Evolutionary conservation across 2,888 invertebrate genomes (phyloP).

Genomic region (Thymelicus sylvestris): DNA sequence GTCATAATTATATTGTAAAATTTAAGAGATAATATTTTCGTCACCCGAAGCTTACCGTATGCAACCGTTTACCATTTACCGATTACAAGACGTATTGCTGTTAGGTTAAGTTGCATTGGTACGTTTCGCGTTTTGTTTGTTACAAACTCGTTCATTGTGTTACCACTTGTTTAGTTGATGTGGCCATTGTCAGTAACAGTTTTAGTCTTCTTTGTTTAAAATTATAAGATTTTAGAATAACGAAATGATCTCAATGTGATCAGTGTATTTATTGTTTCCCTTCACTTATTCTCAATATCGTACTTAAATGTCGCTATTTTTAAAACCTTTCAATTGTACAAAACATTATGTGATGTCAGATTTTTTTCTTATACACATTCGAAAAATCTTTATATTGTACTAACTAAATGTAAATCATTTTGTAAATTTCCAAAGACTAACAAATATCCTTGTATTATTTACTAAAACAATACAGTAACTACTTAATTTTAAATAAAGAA

Average conservation of each 20-base stretch:
- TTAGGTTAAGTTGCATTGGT: conserved; percentile 55
- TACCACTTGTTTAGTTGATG: conserved; percentile 71
- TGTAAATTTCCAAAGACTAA: conserved; percentile 3
- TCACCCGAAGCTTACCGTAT: conserved; percentile 52
- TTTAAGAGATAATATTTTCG: conserved; percentile 44
- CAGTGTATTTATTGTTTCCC: conserved; percentile 82
- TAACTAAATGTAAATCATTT: conserved; percentile 4
- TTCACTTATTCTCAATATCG: conserved; percentile 75
- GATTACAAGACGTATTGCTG: conserved; percentile 30
- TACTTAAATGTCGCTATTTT: conserved; percentile 65
- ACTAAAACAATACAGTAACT: conserved; percentile 2
- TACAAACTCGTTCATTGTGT: conserved; percentile 69
- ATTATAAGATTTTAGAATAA: conserved; percentile 75
- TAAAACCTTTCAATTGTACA: conserved; percentile 31
- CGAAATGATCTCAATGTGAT: conserved; percentile 82
- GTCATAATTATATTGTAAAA: conserved; percentile 44
- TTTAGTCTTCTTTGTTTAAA: conserved; percentile 63
- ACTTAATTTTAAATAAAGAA: conserved; percentile 25
- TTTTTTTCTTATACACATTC: conserved; percentile 30
- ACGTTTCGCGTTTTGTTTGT: conserved; percentile 55
- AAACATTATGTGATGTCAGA: conserved; percentile 32
- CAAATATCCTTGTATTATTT: background rate
- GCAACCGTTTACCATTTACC: conserved; percentile 46
- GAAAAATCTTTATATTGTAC: conserved; percentile 15
- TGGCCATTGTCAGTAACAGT: conserved; percentile 75